Percentiles rank a stretch among this genome's conserved stretches.
Evolutionary conservation across 2,888 invertebrate genomes (phyloP).

Genomic region (Cephus sareptanus): DNA sequence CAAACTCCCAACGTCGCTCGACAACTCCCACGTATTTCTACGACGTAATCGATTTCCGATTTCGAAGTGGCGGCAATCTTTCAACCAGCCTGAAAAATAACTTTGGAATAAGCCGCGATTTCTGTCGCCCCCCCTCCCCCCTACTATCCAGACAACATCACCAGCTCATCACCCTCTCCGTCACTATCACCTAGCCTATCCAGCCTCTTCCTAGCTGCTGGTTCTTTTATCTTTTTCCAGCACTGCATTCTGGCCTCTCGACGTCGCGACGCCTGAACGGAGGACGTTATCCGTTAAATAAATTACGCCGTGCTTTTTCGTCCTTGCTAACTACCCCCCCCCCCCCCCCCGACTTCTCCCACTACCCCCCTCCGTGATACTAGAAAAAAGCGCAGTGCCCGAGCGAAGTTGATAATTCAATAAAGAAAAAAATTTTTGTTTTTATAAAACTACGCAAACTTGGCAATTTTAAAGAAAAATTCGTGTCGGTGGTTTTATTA

Average conservation of each 20-base stretch:
- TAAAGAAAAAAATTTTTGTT: too few species aligned
- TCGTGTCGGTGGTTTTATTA: not conserved
- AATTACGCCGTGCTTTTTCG: constrained; percentile 46
- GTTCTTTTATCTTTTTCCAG: not conserved
- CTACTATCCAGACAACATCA: constrained; percentile 16
- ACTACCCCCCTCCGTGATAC: not conserved
- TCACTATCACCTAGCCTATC: not conserved
- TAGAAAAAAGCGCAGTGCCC: not conserved
- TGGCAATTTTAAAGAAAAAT: too few species aligned
- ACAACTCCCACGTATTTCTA: constrained; percentile 23
- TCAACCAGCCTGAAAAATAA: constrained; percentile 59
- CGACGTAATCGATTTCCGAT: constrained; percentile 61
- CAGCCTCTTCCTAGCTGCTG: constrained; percentile 8
- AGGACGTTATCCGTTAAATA: constrained; percentile 50
- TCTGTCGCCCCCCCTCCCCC: not conserved
- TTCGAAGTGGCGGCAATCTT: constrained; percentile 56
- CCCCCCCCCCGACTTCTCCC: constrained; percentile 3
- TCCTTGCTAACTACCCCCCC: constrained; percentile 43
- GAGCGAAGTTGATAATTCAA: not conserved
- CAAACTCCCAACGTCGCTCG: not conserved
- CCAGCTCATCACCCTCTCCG: constrained; percentile 18
- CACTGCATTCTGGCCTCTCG: not conserved
- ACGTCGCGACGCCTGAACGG: not conserved
- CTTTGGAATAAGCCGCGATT: constrained; percentile 48
- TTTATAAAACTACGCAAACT: not conserved